phyloP scores from a whole-genome alignment of 2,113 vertebrate genomes.

The Odocoileus hemionus region DNA sequence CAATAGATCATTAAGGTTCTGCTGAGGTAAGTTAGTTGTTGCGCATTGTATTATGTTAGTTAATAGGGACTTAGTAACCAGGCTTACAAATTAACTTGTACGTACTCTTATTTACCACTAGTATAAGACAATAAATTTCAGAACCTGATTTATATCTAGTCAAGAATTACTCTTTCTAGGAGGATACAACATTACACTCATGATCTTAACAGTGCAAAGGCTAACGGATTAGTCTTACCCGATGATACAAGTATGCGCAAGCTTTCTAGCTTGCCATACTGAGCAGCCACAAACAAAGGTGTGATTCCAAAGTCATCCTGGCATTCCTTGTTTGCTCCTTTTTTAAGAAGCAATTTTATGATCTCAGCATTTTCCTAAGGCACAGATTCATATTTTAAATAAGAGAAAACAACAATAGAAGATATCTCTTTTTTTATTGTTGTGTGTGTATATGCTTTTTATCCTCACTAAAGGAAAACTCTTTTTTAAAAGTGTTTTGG shows the following conservation, averaged over 20 bases:
- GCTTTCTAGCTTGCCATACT: slow-evolving; percentile 86
- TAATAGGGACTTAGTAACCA: not conserved
- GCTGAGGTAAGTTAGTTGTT: not conserved
- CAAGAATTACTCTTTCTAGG: slow-evolving; percentile 16
- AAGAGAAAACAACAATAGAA: slow-evolving; percentile 32
- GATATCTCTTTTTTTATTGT: not conserved
- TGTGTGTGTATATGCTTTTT: not conserved
- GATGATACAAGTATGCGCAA: slow-evolving; percentile 80
- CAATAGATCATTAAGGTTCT: not conserved
- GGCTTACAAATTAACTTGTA: slow-evolving; percentile 16
- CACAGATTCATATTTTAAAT: slow-evolving; percentile 45
- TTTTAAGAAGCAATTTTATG: slow-evolving; percentile 77
- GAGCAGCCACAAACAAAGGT: slow-evolving; percentile 87
- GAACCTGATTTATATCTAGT: not conserved
- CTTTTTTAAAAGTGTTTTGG: not conserved
- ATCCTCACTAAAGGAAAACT: slow-evolving; percentile 15
- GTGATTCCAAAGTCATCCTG: slow-evolving; percentile 87
- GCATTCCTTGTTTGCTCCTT: slow-evolving; percentile 78
- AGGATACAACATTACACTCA: slow-evolving; percentile 1
- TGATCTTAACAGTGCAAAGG: not conserved
- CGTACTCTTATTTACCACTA: not conserved
- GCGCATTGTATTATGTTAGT: not conserved
- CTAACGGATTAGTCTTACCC: slow-evolving; percentile 68
- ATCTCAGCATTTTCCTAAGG: slow-evolving; percentile 86
- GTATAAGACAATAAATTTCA: slow-evolving; percentile 13